Evolutionary conservation across 2,113 vertebrate species (phyloP), one percentile per base, ranked within the genome.

Genomic region (Donacobius atricapilla): DNA sequence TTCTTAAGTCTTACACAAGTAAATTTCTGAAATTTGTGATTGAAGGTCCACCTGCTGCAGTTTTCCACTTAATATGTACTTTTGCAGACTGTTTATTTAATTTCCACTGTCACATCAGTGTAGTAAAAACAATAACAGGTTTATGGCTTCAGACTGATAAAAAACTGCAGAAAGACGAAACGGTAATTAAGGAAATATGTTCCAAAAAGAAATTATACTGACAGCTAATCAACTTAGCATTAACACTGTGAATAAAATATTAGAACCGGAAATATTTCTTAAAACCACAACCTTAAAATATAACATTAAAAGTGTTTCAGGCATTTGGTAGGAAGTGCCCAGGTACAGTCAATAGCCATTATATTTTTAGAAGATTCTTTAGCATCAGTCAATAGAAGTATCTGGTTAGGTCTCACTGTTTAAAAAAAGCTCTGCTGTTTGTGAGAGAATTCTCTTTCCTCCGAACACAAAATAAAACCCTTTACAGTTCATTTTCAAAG

Each of bases 231-330:
- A 92, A 76, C 69, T 81, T 63, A 79, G 5, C 64, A 86, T 66
- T 83, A 92, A 31, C 42, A 96, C 9, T 68, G 90, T 96, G 85
- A 96, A 95, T 96, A 96, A 96, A 93, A 94, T 85, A 96, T 93
- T 28, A 83, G 68, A 80, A 68, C n/a, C 93, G 95, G 93, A 96
- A 93, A 93, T 70, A 94, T 14, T 92, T 39, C 30, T 78, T 81
- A 83, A 66, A 96, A 72, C 85, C 85, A 70, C 79, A 91, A 22
- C 48, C 87, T 80, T 86, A 90, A 96, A 93, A 90, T 90, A 54
- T 15, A 88, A 48, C 31, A 60, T 68, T 75, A 64, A 81, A 92
- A 86, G 35, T 30, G 30, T 63, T 91, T 85, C 39, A 85, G 13
- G 22, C 15, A 51, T 83, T 81, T 89, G 9, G 30, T 88, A 86